Evolutionary conservation across 2,797 vertebrate species (phyloP), one percentile per base, ranked within the genome.

Genomic region (Eospalax fontanierii): DNA sequence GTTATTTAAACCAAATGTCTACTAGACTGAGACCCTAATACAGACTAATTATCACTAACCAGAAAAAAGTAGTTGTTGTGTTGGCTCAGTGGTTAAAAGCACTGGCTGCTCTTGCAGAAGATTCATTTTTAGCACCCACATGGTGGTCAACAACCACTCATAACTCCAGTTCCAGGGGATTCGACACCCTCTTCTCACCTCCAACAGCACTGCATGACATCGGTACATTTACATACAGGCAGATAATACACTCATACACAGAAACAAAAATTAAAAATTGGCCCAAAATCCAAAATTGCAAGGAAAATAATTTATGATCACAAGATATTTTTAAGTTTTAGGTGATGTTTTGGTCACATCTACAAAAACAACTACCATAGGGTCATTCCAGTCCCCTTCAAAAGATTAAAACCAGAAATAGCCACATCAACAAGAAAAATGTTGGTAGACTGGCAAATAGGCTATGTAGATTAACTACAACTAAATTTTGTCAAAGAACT

Each of bases 41-140:
- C 40, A 89, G 54, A 86, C 80, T 15, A 86, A 70, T 19, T 61
- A 83, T 43, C 71, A 74, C 14, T 92, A 84, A 57, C 75, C 38
- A 94, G 46, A 46, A 85, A 15, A 57, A 6, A 57, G 38, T 16
- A 9, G 46, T 46, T 46, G 46, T 46, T 5, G 46, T 5, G 46
- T n/a, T 35, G n/a, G 28, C 28, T 21, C 2, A 54, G 50, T 15
- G 50, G 50, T 54, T 54, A 54, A 54, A 54, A 54, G 50, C 50
- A 54, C 50, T 54, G 50, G 8, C 50, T 54, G 12, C 50, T 54
- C 50, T 54, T 54, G 50, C 50, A 54, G 8, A 54, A 12, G 50
- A 12, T 54, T 54, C 8, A 54, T 54, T 54, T 14, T 12, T 12
- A 54, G 50, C 12, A 54, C 50, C 7, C 14, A 11, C 50, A 10